phyloP scores from a whole-genome alignment of 2,888 invertebrate species.

The Ligdia adustata region DNA sequence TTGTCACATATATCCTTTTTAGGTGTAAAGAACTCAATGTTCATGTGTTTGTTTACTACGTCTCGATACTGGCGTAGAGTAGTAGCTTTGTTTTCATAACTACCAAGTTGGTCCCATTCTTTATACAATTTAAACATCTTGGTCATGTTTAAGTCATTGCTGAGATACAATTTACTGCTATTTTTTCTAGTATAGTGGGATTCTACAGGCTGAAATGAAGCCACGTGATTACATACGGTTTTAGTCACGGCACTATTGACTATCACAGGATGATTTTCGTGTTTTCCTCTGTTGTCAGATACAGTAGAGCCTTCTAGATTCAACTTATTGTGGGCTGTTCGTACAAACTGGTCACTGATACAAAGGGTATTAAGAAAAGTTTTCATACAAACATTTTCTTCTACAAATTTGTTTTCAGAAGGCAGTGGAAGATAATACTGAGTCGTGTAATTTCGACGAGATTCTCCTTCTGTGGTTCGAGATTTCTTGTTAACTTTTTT shows the following conservation, averaged over 20 bases:
- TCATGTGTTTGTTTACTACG: conserved; percentile 19
- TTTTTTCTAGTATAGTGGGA: conserved; percentile 27
- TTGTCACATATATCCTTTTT: conserved; percentile 12
- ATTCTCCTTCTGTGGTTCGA: neutral
- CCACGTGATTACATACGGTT: conserved; percentile 24
- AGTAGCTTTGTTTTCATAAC: conserved; percentile 19
- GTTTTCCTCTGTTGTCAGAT: conserved; percentile 26
- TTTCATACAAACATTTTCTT: conserved; percentile 1
- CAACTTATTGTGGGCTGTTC: conserved; percentile 25
- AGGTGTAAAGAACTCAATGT: conserved; percentile 8
- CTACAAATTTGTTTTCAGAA: neutral
- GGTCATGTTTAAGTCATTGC: conserved; percentile 14
- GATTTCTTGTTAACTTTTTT: conserved; percentile 1
- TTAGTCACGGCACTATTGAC: conserved; percentile 12
- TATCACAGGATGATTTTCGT: conserved; percentile 17
- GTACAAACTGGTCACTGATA: conserved; percentile 15
- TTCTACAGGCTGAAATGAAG: conserved; percentile 21
- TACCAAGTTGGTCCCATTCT: conserved; percentile 23
- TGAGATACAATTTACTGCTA: conserved; percentile 25
- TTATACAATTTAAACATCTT: conserved; percentile 29
- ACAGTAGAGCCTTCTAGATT: conserved; percentile 12
- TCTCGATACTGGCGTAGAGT: conserved; percentile 24
- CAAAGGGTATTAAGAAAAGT: conserved; percentile 1
- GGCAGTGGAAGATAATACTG: neutral
- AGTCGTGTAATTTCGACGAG: neutral